Conservation (phyloP, 2,113 vertebrate genomes). For the Cyanistes caeruleus region DNA sequence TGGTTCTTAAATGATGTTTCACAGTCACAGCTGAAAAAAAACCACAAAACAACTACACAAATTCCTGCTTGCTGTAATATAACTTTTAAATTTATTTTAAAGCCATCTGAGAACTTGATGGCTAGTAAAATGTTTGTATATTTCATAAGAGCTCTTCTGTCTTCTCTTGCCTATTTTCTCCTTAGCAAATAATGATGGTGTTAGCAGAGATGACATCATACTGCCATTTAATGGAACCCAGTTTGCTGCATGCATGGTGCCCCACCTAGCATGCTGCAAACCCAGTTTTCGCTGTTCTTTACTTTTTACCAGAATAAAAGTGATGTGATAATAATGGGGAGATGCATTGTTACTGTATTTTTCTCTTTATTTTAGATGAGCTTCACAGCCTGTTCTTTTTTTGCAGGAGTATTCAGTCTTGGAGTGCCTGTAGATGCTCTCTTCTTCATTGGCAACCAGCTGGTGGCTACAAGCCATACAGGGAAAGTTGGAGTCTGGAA, state of each 20-base stretch:
- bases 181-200: neutral
- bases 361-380: slow-evolving; percentile 5
- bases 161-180: neutral
- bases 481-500: slow-evolving; percentile 99
- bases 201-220: neutral
- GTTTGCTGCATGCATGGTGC: neutral
- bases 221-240: neutral
- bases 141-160: neutral
- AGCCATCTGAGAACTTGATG: neutral
- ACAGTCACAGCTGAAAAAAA: neutral
- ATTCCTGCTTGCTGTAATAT: neutral
- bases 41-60: neutral
- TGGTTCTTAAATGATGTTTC: neutral
- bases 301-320: neutral
- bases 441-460: slow-evolving; percentile 97
- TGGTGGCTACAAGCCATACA: slow-evolving; percentile 96
- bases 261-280: neutral
- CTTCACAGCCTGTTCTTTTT: slow-evolving; percentile 3
- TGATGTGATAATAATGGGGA: neutral
- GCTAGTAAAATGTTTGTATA: neutral
- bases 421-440: slow-evolving; percentile 96
- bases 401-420: slow-evolving; percentile 91
- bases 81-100: neutral
- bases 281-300: neutral
- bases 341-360: neutral